Conservation (phyloP, 2,113 vertebrate genomes). For the Labeo rohita region DNA sequence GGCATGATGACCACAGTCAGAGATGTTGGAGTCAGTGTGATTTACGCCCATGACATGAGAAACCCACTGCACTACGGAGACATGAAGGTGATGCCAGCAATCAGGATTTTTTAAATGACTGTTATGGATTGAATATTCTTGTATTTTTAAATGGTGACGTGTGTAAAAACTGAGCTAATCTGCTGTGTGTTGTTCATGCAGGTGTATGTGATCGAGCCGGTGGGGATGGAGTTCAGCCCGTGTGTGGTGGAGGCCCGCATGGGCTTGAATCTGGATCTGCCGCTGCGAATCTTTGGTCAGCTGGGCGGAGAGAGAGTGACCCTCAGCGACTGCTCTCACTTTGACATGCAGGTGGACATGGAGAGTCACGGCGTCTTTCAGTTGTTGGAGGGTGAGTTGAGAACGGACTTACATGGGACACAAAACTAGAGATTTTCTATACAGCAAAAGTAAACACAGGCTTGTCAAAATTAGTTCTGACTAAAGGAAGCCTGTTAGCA, state of each 20-base stretch:
- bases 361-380: slow-evolving; percentile 85
- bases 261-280: slow-evolving; percentile 85
- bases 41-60: slow-evolving; percentile 87
- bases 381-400: slow-evolving; percentile 79
- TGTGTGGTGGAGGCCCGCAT: slow-evolving; percentile 86
- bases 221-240: slow-evolving; percentile 87
- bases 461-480: no score
- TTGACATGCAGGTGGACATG: slow-evolving; percentile 84
- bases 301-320: slow-evolving; percentile 75
- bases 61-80: slow-evolving; percentile 88
- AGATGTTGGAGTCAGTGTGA: slow-evolving; percentile 83
- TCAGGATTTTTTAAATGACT: no score
- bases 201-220: slow-evolving; percentile 91
- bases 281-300: slow-evolving; percentile 83
- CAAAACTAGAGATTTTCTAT: no score
- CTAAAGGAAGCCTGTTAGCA: no score
- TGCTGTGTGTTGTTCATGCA: slow-evolving; percentile 57
- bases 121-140: background rate
- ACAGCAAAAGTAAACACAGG: no score
- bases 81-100: slow-evolving; percentile 82
- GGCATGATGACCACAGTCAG: slow-evolving; percentile 89
- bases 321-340: slow-evolving; percentile 92
- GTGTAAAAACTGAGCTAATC: background rate
- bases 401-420: background rate
- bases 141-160: background rate